Evolutionary conservation across 2,797 vertebrate species (phyloP).

Genomic region (Rhabdomys pumilio): DNA sequence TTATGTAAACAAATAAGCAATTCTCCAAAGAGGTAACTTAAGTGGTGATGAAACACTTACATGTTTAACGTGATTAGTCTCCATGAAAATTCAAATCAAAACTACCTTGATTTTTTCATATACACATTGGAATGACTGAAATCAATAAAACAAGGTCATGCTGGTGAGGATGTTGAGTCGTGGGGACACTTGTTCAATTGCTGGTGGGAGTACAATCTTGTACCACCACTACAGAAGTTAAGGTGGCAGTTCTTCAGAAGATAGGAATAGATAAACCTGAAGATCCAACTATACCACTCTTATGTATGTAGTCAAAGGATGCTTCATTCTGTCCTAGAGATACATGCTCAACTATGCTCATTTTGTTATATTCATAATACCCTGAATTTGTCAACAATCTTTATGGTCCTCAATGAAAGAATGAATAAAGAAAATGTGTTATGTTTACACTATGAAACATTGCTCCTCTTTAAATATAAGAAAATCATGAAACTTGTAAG

Average conservation of each 20-base stretch:
- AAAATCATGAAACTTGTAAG: not conserved
- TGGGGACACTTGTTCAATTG: not conserved
- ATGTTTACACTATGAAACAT: accelerated
- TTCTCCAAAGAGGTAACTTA: not conserved
- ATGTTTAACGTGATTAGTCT: not conserved
- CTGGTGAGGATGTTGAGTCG: not conserved
- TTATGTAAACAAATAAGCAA: too few relatives aligned
- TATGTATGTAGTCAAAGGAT: not conserved
- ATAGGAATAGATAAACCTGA: not conserved
- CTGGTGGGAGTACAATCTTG: not conserved
- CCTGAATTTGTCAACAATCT: not conserved
- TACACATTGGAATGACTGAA: not conserved
- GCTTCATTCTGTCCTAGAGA: not conserved
- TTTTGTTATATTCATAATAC: not conserved
- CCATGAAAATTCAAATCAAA: not conserved
- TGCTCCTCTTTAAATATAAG: not conserved
- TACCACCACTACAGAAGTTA: not conserved
- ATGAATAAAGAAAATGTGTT: not conserved
- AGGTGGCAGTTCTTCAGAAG: not conserved
- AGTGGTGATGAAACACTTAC: not conserved
- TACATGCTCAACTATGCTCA: not conserved
- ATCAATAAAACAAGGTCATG: not conserved
- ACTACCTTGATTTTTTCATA: not conserved
- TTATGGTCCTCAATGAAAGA: not conserved
- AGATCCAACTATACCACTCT: not conserved